phyloP scores from a whole-genome alignment of 2,888 invertebrate species.

The Hemicrepidius hirtus region DNA sequence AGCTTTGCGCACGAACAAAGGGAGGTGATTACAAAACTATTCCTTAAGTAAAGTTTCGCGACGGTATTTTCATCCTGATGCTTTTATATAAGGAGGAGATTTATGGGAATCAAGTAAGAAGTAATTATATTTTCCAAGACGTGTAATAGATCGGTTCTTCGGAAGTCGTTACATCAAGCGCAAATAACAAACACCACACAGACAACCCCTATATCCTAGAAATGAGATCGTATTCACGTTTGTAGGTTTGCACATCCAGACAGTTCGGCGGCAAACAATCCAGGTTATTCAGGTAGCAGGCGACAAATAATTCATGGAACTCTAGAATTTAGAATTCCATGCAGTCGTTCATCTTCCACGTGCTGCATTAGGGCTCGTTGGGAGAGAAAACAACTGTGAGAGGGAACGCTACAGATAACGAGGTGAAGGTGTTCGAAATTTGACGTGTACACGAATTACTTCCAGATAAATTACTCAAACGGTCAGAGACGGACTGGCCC shows the following conservation, averaged over 20 bases:
- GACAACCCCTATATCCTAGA: conserved; percentile 17
- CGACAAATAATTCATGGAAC: conserved; percentile 56
- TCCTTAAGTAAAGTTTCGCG: conserved; percentile 45
- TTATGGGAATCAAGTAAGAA: conserved; percentile 44
- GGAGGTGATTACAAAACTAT: conserved; percentile 55
- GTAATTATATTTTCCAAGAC: conserved; percentile 38
- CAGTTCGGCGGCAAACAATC: conserved; percentile 51
- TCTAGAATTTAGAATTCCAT: conserved; percentile 57
- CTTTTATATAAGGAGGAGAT: conserved; percentile 31
- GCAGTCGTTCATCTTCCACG: conserved; percentile 58
- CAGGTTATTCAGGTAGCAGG: conserved; percentile 53
- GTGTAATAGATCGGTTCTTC: conserved; percentile 25
- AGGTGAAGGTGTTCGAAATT: conserved; percentile 54
- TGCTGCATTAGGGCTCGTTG: conserved; percentile 38
- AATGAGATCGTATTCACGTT: conserved; percentile 35
- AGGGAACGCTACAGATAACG: conserved; percentile 58
- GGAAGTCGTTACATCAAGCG: conserved; percentile 14
- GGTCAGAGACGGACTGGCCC: not conserved
- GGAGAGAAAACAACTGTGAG: conserved; percentile 41
- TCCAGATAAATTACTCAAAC: conserved; percentile 47
- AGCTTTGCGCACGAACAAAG: conserved; percentile 48
- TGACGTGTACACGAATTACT: conserved; percentile 55
- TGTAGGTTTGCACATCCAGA: conserved; percentile 44
- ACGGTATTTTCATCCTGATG: conserved; percentile 45
- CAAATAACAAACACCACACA: conserved; percentile 23